phyloP scores from a whole-genome alignment of 2,797 vertebrate genomes.

The Ptychobarbus kaznakovi region DNA sequence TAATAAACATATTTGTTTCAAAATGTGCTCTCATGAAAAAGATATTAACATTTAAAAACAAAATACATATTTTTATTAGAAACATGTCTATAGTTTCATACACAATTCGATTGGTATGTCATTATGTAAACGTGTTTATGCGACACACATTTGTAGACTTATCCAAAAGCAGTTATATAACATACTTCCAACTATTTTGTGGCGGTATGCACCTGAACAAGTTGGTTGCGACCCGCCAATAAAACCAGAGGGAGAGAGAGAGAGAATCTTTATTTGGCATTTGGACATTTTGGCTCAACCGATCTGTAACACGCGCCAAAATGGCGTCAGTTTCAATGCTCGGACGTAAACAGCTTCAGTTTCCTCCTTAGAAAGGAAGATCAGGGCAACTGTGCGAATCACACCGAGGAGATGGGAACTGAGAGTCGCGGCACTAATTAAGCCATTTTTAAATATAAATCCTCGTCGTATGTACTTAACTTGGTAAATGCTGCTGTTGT shows the following conservation, averaged over 20 bases:
- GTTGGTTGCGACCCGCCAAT: too few relatives aligned
- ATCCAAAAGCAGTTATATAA: constrained; percentile 3
- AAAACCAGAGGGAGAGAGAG: too few relatives aligned
- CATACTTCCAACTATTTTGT: not conserved
- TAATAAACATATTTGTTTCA: too few relatives aligned
- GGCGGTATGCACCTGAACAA: too few relatives aligned
- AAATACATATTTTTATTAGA: not conserved
- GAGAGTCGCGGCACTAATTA: constrained; percentile 36
- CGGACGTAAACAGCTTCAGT: constrained; percentile 51
- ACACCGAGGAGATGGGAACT: constrained; percentile 50
- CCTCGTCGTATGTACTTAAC: not conserved
- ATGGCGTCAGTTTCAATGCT: constrained; percentile 53
- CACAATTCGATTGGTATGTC: too few relatives aligned
- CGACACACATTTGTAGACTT: not conserved
- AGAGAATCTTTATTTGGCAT: not conserved
- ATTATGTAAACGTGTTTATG: not conserved
- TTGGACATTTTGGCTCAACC: constrained; percentile 38
- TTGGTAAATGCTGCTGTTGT: not conserved
- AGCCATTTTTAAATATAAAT: not conserved
- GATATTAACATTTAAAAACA: not conserved
- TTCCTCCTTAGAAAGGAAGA: constrained; percentile 59
- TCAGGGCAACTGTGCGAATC: constrained; percentile 45
- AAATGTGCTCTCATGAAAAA: too few relatives aligned
- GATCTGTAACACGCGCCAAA: constrained; percentile 45
- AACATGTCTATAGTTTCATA: not conserved